Base-by-base conservation (phyloP, 2,888 invertebrate species). In the Ichneumoninae sp. region DNA sequence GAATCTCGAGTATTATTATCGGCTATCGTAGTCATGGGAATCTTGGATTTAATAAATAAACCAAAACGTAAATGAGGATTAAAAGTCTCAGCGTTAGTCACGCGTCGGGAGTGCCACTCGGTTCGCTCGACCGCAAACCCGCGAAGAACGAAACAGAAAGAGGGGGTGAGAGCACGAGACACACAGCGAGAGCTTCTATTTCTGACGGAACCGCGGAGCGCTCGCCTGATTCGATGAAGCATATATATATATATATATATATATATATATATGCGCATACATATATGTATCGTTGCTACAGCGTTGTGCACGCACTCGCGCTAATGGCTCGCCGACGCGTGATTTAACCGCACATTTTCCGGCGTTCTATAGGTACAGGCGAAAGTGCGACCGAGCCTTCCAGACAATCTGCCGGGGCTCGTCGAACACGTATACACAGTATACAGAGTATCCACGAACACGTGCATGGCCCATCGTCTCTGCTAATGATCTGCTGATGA, bases 401-500 rank as follows among this genome's bases (percentile, higher is more conserved):
- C 70, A 65, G 57, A 50, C 70, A 75, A 81, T 75, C 54, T 57
- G 50, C 50, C 62, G 70, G 74, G 75, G 44, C 66, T 74, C 57
- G 69, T 54, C 66, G 71, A 71, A 33, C 22, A 81, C 22, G 19
- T 70, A 57, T 54, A 30, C 47, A n/a, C 40, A 36, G 50, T 52
- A 54, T 54, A 30, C 70, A 50, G 19, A 66, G 30, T 69, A 62
- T 65, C 50, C 60, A 50, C 57, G 22, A 33, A 47, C 50, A 65
- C 54, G 54, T 4, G 13, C 68, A 26, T 10, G 72, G 65, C 54
- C 36, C 78, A 71, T 81, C 70, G 66, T 78, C 80, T 80, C 80
- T 68, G 82, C 86, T 86, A 86, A 86, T 86, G 86, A 86, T 80
- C 80, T 80, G 84, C 84, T 86, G 82, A 86, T 82, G 86, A 84